Percentiles rank a stretch among this genome's conserved stretches.
These are phyloP conservation scores for Centroberyx gerrardi DNA, from an alignment of 2,797 vertebrate species.

Conservation along the genomic window DNA sequence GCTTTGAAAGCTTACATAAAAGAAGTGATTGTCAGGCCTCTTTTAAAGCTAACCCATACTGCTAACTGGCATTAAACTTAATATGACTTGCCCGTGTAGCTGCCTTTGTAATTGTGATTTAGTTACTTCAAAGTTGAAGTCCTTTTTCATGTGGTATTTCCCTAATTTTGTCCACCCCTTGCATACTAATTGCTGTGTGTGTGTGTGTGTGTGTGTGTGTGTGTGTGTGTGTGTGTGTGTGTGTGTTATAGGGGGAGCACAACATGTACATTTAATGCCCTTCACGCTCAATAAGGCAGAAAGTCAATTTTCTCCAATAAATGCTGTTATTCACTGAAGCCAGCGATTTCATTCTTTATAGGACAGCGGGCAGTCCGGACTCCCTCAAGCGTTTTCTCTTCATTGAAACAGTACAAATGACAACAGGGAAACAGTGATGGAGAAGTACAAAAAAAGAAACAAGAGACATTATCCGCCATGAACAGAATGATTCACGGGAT, in stretches of 20 bases:
- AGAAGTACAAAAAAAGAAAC: slow-evolving; percentile 59
- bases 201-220: background rate
- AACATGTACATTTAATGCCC: slow-evolving; percentile 48
- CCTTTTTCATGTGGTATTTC: slow-evolving; percentile 32
- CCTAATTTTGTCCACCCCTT: slow-evolving; percentile 28
- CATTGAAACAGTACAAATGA: slow-evolving; percentile 57
- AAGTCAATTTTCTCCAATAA: slow-evolving; percentile 57
- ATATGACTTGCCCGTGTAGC: slow-evolving; percentile 30
- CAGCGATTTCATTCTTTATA: slow-evolving; percentile 52
- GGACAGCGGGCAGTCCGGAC: slow-evolving; percentile 52
- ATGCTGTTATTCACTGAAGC: slow-evolving; percentile 46
- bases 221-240: background rate
- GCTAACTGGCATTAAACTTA: slow-evolving; percentile 41
- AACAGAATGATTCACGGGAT: slow-evolving; percentile 49
- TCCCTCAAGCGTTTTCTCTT: slow-evolving; percentile 58
- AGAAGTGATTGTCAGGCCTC: slow-evolving; percentile 31
- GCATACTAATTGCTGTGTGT: background rate
- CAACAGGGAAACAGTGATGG: slow-evolving; percentile 57
- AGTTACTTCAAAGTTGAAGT: slow-evolving; percentile 45
- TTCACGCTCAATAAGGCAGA: slow-evolving; percentile 62
- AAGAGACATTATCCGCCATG: slow-evolving; percentile 52
- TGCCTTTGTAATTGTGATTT: slow-evolving; percentile 43
- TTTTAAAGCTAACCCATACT: slow-evolving; percentile 45
- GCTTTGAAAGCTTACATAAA: slow-evolving; percentile 57
- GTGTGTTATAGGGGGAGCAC: background rate